Base-by-base conservation (phyloP, 2,888 invertebrate species). In the Vandiemenella viatica region DNA sequence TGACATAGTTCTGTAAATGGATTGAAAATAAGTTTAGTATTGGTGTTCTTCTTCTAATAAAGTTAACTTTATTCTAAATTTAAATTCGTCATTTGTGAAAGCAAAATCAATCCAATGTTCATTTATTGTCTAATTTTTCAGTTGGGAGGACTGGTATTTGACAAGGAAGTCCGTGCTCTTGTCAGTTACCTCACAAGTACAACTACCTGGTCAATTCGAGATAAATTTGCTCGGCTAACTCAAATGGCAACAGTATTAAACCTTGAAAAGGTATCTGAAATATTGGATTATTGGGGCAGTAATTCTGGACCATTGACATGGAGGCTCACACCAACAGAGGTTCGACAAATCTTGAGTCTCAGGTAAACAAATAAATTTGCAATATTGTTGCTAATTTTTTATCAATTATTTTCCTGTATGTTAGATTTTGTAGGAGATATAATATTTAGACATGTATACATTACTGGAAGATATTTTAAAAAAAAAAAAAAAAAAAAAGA, bases 231-330 rank as follows among this genome's bases (percentile, higher is more conserved):
- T 16, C 75, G 92, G 23, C 72, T 95, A 26, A 82, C 85, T 38
- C 92, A 91, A 72, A 90, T 91, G 54, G 87, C 87, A 1, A 89
- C 91, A 5, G 76, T 96, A 56, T 73, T 98, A 37, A 95, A 95
- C 65, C 72, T 93, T 55, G 96, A 96, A 63, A 81, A 75, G 59
- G 78, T 84, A 0, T 71, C 76, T 18, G 91, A 92, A 67, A 76
- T 90, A 50, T 67, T 73, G 1, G 88, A 90, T 64, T 87, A 87
- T 63, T 90, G 88, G 76, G 83, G 84, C 45, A 77, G 76, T 45
- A 77, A 76, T 58, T 74, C 78, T 43, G 77, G 75, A n/a, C 75
- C 79, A 1, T 68, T 83, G n/a, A 79, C 85, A 0, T 88, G 92
- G 83, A 72, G 87, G 51, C 67, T 91, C 45, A 83, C 90, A 21